These are phyloP conservation scores for Epistrophella euchroma DNA, from an alignment of 2,888 invertebrate species.

Conservation along the genomic window DNA sequence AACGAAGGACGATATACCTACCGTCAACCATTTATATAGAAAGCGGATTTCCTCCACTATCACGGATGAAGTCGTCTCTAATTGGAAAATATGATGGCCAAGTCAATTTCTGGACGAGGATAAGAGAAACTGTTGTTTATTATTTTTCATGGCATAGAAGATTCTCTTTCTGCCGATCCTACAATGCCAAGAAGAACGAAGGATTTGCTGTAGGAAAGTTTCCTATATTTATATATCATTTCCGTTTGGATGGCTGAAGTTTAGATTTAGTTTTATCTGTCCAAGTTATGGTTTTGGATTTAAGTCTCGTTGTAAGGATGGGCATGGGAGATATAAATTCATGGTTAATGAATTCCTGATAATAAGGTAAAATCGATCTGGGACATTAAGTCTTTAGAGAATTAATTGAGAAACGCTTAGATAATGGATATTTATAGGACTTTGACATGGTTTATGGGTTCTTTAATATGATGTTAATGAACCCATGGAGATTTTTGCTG, in stretches of 20 bases:
- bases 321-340: slow-evolving; percentile 10
- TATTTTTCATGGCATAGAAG: slow-evolving; percentile 2
- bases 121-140: slow-evolving; percentile 63
- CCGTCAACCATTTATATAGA: neutral
- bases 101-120: slow-evolving; percentile 45
- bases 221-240: slow-evolving; percentile 36
- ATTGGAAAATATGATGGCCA: slow-evolving; percentile 74
- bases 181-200: neutral
- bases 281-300: slow-evolving; percentile 39
- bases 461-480: slow-evolving; percentile 17
- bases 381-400: slow-evolving; percentile 50
- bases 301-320: slow-evolving; percentile 9
- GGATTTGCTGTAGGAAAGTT: slow-evolving; percentile 4
- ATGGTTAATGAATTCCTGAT: slow-evolving; percentile 69
- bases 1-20: slow-evolving; percentile 9
- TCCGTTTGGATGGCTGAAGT: slow-evolving; percentile 54
- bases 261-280: slow-evolving; percentile 62
- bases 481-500: neutral
- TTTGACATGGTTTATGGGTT: slow-evolving; percentile 30
- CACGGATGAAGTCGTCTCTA: slow-evolving; percentile 61
- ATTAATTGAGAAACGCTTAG: slow-evolving; percentile 42
- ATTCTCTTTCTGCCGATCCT: neutral
- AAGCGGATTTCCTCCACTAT: slow-evolving; percentile 53
- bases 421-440: slow-evolving; percentile 50
- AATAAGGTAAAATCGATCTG: slow-evolving; percentile 47